Conservation (phyloP, 2,888 invertebrate species). For the Toxonevra muliebris region DNA sequence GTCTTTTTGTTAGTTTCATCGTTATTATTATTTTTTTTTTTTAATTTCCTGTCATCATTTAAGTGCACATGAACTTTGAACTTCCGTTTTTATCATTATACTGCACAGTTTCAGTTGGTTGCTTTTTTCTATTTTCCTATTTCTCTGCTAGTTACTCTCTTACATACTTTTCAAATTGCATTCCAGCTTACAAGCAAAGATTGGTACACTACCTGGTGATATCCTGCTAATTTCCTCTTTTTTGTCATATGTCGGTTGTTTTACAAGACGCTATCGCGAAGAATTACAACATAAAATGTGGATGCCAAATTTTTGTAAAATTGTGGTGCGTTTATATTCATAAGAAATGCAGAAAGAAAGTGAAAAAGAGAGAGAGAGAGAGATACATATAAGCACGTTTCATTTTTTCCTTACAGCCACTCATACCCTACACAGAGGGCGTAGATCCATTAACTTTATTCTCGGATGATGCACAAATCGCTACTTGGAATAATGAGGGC, state of each 20-base stretch:
- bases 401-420: conserved; percentile 65
- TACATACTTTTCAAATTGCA: conserved; percentile 7
- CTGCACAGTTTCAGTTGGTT: background rate
- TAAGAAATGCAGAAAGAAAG: background rate
- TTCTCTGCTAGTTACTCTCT: background rate
- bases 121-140: conserved; percentile 10
- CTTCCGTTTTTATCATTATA: conserved; percentile 35
- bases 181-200: conserved; percentile 74
- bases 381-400: background rate
- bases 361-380: background rate
- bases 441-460: conserved; percentile 84
- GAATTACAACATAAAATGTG: conserved; percentile 83
- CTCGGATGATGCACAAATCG: conserved; percentile 92
- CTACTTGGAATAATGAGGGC: conserved; percentile 94
- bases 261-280: conserved; percentile 84
- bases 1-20: background rate
- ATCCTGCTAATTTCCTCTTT: conserved; percentile 90
- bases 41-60: conserved; percentile 51
- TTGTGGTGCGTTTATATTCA: conserved; percentile 49
- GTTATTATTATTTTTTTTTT: conserved; percentile 47
- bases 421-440: conserved; percentile 82
- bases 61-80: conserved; percentile 45
- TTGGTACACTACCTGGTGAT: conserved; percentile 89
- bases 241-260: conserved; percentile 95
- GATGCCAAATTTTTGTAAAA: conserved; percentile 79